Percentiles rank a stretch among this genome's conserved stretches.
Conservation (phyloP, 2,888 invertebrate genomes). For the Agapostemon virescens region DNA sequence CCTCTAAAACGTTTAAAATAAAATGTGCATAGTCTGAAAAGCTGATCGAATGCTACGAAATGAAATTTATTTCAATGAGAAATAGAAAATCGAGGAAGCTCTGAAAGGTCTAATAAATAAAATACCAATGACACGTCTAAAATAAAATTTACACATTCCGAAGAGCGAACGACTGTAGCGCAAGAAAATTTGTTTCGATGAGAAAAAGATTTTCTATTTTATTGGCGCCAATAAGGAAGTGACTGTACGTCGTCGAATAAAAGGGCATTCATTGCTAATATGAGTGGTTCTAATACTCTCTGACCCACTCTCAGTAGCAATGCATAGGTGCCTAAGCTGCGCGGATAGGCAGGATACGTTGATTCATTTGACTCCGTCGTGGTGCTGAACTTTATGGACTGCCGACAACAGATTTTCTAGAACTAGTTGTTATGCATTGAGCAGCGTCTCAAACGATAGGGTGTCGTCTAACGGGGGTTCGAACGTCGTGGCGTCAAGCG, state of each 20-base stretch:
- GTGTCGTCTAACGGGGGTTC: conserved; percentile 62
- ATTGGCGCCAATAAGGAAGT: not conserved
- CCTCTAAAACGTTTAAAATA: too few relatives aligned
- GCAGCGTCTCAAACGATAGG: conserved; percentile 59
- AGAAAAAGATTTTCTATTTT: not conserved
- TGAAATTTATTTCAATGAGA: too few relatives aligned
- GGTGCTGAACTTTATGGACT: conserved; percentile 53
- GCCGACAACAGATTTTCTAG: conserved; percentile 67
- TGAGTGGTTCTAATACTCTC: not conserved
- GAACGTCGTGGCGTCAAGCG: conserved; percentile 47
- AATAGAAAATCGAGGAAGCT: too few relatives aligned
- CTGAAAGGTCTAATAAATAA: not conserved
- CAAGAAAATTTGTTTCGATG: not conserved
- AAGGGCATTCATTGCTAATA: not conserved
- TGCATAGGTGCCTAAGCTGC: conserved; percentile 29
- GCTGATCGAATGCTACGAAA: too few relatives aligned
- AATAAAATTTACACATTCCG: not conserved
- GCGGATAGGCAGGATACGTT: conserved; percentile 41
- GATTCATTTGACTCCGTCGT: conserved; percentile 69
- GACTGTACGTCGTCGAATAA: not conserved
- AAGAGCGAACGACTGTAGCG: not conserved
- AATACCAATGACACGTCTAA: not conserved
- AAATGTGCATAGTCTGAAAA: too few relatives aligned
- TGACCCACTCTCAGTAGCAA: conserved; percentile 4
- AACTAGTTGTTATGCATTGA: conserved; percentile 72